Conservation (phyloP, 2,113 vertebrate genomes). For the Sturnira hondurensis region DNA sequence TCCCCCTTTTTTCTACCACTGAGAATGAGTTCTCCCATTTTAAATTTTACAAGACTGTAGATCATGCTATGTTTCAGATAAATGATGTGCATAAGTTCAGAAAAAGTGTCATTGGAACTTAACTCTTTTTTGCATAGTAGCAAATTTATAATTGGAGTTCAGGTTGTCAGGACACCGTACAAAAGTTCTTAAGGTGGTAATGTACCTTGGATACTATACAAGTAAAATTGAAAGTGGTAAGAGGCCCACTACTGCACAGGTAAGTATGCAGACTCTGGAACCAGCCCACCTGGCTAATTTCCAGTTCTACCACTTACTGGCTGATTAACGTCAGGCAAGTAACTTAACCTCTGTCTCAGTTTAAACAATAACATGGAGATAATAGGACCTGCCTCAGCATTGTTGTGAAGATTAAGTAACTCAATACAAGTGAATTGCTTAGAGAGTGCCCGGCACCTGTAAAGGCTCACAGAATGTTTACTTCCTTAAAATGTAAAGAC, state of each 20-base stretch:
- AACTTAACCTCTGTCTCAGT: neutral
- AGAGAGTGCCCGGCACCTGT: neutral
- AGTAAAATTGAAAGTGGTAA: neutral
- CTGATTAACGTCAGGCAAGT: neutral
- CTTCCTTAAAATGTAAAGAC: neutral
- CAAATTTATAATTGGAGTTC: neutral
- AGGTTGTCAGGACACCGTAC: neutral
- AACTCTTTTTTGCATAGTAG: neutral
- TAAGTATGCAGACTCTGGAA: neutral
- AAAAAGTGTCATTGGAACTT: neutral
- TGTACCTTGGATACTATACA: neutral
- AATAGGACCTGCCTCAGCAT: neutral
- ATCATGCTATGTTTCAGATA: neutral
- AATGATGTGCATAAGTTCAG: neutral
- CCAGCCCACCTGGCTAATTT: neutral
- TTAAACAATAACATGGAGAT: neutral
- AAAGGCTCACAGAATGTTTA: neutral
- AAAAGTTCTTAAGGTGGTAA: neutral
- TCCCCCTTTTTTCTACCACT: neutral
- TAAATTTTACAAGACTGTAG: neutral
- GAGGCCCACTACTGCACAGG: neutral
- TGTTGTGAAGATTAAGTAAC: neutral
- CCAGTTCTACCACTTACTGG: neutral
- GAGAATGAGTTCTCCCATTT: neutral
- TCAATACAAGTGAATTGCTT: neutral